phyloP scores from a whole-genome alignment of 2,797 vertebrate species.

The Amblyopsis hoosieri region DNA sequence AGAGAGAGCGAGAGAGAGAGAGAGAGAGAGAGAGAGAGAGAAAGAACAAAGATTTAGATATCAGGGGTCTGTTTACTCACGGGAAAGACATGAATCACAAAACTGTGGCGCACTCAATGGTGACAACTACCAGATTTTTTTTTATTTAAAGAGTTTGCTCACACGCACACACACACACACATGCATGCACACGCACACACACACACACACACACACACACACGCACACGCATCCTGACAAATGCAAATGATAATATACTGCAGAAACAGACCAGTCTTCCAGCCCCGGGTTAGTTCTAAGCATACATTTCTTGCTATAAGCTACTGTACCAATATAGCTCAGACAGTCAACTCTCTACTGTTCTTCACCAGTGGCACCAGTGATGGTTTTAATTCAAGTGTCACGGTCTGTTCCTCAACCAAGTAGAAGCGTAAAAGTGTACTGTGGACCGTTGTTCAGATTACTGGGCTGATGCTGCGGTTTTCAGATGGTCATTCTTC shows the following conservation, averaged over 20 bases:
- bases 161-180: no score
- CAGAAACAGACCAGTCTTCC: slow-evolving; percentile 10
- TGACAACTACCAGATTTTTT: slow-evolving; percentile 37
- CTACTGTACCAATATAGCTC: slow-evolving; percentile 25
- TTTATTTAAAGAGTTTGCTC: no score
- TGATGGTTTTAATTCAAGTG: slow-evolving; percentile 44
- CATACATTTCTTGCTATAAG: slow-evolving; percentile 15
- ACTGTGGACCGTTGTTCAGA: slow-evolving; percentile 24
- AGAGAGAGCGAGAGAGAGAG: background rate
- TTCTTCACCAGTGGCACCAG: slow-evolving; percentile 60
- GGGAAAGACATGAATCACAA: slow-evolving; percentile 54
- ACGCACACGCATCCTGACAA: slow-evolving; percentile 19
- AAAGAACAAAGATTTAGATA: slow-evolving; percentile 9
- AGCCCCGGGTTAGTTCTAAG: slow-evolving; percentile 27
- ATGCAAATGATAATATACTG: slow-evolving; percentile 28
- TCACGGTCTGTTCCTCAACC: slow-evolving; percentile 8
- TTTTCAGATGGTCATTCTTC: slow-evolving; percentile 24
- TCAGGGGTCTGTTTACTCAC: slow-evolving; percentile 39
- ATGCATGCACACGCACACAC: background rate
- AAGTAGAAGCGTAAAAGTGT: slow-evolving; percentile 6
- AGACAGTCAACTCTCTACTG: slow-evolving; percentile 47
- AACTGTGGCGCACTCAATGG: slow-evolving; percentile 47
- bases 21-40: background rate
- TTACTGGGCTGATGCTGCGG: slow-evolving; percentile 46
- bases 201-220: background rate